A percentile compares a stretch with the other conserved stretches of the same genome.
Evolutionary conservation across 1,140 invertebrate species (phyloP).

Genomic region (Teleopsis dalmanni): DNA sequence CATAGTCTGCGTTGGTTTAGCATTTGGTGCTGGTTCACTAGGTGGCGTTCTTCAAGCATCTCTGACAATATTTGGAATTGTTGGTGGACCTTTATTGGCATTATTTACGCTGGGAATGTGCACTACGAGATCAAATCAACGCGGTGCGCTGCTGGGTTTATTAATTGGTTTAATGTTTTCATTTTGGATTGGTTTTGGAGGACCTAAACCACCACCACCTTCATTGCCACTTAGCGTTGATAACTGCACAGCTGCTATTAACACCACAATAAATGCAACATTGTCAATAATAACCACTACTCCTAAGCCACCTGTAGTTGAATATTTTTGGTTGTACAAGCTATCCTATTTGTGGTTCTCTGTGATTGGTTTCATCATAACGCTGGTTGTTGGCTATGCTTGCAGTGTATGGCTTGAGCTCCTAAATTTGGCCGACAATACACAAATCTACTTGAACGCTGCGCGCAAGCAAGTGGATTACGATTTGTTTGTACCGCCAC

Average conservation of each 20-base stretch:
- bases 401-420: slow-evolving; percentile 45
- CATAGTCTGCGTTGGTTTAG: slow-evolving; percentile 58
- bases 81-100: slow-evolving; percentile 73
- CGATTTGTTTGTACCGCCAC: slow-evolving; percentile 55
- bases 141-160: slow-evolving; percentile 64
- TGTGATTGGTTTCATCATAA: slow-evolving; percentile 60
- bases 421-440: slow-evolving; percentile 27
- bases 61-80: slow-evolving; percentile 70
- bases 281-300: background rate
- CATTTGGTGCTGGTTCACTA: slow-evolving; percentile 59
- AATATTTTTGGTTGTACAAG: slow-evolving; percentile 35
- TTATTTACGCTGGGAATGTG: slow-evolving; percentile 74
- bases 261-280: background rate
- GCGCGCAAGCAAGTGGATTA: slow-evolving; percentile 45
- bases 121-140: slow-evolving; percentile 55
- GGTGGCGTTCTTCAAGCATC: slow-evolving; percentile 67
- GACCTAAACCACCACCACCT: slow-evolving; percentile 55
- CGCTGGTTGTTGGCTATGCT: slow-evolving; percentile 55
- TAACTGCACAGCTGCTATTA: slow-evolving; percentile 46
- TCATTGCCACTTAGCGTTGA: slow-evolving; percentile 52
- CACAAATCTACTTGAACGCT: slow-evolving; percentile 31
- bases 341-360: slow-evolving; percentile 87
- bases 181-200: slow-evolving; percentile 80
- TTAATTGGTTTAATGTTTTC: slow-evolving; percentile 60
- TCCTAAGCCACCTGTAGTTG: slow-evolving; percentile 1